Base-by-base conservation (phyloP, 2,888 invertebrate genomes). In the Chydorus sphaericus region DNA sequence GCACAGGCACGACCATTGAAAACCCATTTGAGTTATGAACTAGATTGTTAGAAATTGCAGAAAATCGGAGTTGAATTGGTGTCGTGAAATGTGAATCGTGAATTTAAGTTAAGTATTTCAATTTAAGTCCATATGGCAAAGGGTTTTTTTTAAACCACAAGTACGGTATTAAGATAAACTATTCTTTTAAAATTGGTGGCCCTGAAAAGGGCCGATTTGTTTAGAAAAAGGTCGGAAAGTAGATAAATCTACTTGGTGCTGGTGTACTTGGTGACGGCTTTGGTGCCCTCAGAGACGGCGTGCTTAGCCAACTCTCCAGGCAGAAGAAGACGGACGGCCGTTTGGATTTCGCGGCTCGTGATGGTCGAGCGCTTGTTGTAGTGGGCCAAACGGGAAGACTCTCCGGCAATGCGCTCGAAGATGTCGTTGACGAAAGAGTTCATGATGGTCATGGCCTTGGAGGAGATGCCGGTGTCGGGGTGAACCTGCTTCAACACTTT, bases 381-480 rank as follows among this genome's bases (percentile, higher is more conserved):
- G 8, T 76, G 75, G 1, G 78, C 78, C 57, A 85, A 65, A 53
- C 77, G 75, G 0, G 78, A 77, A 0, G 82, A 77, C 65, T 84
- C 81, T 0, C 73, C 70, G 0, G 72, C 72, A 58, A 73, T 73
- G 48, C 72, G 65, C 61, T 74, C 73, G 63, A 74, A 74, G 59
- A 74, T 69, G 63, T 74, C 73, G 61, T 74, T 73, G 58, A 73
- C 73, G 64, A 74, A 73, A 54, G 69, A 70, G 63, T 71, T 73
- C 72, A 74, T 74, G 66, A 73, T 73, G 60, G 64, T 64, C 70
- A 71, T 71, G 59, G 71, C 69, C 62, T 72, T 72, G 49, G 67
- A 82, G 1, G 82, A 80, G 54, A 85, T 78, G 0, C 81, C 80
- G 38, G 80, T 73, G 66, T 81, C 79, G 0, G 78, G 76, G 61